Evolutionary conservation across 2,113 vertebrate genomes (phyloP), one percentile per base, ranked within the genome.

Genomic region (Takifugu bimaculatus): DNA sequence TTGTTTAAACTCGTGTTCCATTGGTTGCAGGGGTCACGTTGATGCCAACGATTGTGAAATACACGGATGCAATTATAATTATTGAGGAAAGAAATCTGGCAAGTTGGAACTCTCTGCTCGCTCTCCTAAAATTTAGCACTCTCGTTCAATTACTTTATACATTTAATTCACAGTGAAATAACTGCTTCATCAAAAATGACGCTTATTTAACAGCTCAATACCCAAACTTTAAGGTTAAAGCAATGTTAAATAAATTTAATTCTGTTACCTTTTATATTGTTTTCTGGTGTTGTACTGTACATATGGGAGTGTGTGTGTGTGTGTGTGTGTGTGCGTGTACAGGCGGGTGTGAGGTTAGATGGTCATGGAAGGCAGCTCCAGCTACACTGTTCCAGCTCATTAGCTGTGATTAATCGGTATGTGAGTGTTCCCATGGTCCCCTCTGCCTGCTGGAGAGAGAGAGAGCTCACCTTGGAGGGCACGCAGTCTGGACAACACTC

Each of bases 391-490:
- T 88, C 86, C 88, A 91, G 90, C 85, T 93, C 91, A 91, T 89
- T 92, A 91, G 87, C 72, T 81, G 85, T 93, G 88, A 93, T 93
- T 92, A 92, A 92, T 88, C 84, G 88, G 66, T 86, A n/a, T 82
- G 81, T 77, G 80, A 87, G 88, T 79, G 91, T 91, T 88, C 89
- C 89, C 83, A 88, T 89, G 90, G 89, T 90, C 90, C 88, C 84
- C 91, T 88, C 78, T 85, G 88, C 91, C 89, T 88, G 82, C 61
- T 75, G 87, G 87, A 85, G 85, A 76, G 20, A 76, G 20, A 20
- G 82, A 72, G 88, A 87, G 77, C 80, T 92, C 89, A 90, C 87
- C 89, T 90, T 87, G 80, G 83, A 92, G 85, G 87, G 86, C 81
- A 42, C 0, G 25, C 49, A 35, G 59, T 63, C 74, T 60, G 55